Evolutionary conservation across 1,140 invertebrate genomes (phyloP).

Genomic region (Mya arenaria): DNA sequence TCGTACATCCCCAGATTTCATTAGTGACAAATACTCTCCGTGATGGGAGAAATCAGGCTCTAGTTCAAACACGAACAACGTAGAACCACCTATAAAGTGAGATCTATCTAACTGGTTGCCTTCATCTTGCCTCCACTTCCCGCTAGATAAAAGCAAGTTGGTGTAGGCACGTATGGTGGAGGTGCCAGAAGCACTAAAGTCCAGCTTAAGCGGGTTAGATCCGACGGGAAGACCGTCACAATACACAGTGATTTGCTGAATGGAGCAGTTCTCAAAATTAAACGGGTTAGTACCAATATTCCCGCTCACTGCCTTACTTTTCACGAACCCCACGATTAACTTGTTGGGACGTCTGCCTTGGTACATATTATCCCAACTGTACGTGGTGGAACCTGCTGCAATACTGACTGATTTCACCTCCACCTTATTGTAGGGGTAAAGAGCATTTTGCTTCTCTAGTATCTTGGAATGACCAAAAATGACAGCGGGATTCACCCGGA

Average conservation of each 20-base stretch:
- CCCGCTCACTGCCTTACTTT: background rate
- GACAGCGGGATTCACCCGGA: constrained; percentile 24
- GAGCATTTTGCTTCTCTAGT: constrained; percentile 9
- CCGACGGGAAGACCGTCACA: background rate
- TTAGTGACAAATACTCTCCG: constrained; percentile 28
- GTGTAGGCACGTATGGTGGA: background rate
- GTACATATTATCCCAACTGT: background rate
- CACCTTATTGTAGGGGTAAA: constrained; percentile 3
- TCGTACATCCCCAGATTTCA: constrained; percentile 24
- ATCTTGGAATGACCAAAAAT: constrained; percentile 30
- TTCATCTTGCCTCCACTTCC: constrained; percentile 25
- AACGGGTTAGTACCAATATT: constrained; percentile 4
- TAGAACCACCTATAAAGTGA: background rate
- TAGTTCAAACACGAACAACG: constrained; percentile 8
- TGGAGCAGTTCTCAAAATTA: constrained; percentile 16
- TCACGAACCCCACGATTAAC: constrained; percentile 5
- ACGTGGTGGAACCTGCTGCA: background rate
- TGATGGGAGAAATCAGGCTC: constrained; percentile 29
- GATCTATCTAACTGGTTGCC: background rate
- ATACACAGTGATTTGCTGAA: constrained; percentile 18
- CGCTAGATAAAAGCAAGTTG: constrained; percentile 27
- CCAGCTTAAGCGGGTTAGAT: background rate
- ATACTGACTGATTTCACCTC: background rate
- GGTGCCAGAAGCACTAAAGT: background rate
- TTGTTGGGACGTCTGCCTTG: constrained; percentile 12